Conservation (phyloP, 1,140 invertebrate species). For the Polyergus mexicanus region DNA sequence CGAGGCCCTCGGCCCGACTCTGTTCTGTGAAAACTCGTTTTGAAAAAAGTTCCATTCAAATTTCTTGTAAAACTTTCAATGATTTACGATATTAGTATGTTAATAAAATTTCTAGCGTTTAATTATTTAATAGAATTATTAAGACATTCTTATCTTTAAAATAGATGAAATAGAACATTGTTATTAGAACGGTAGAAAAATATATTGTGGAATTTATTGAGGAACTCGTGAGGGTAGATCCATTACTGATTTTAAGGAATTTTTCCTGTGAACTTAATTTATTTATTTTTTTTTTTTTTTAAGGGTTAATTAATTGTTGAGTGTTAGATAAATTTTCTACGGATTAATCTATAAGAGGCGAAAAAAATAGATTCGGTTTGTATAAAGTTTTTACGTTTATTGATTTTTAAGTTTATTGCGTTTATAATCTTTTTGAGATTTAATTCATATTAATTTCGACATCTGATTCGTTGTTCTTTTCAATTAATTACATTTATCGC, state of each 20-base stretch:
- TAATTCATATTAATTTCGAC: not conserved
- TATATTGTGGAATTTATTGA: not conserved
- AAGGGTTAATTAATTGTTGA: not conserved
- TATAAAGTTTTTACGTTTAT: not conserved
- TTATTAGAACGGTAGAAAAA: not conserved
- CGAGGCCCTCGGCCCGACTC: slow-evolving; percentile 16
- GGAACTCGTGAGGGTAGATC: too few relatives aligned
- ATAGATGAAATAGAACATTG: not conserved
- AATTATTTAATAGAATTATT: not conserved
- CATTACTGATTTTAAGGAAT: not conserved
- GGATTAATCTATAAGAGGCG: not conserved
- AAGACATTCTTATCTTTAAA: not conserved
- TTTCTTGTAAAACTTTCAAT: not conserved
- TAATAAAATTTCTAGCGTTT: not conserved
- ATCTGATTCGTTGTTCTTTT: not conserved
- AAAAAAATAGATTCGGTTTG: too few relatives aligned
- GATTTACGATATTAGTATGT: not conserved
- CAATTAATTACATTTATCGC: not conserved
- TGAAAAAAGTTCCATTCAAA: slow-evolving; percentile 3
- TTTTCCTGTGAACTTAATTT: not conserved
- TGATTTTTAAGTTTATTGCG: slow-evolving; percentile 2
- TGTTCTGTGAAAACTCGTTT: slow-evolving; percentile 1
- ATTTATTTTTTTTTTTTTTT: not conserved
- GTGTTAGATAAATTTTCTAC: too few relatives aligned
- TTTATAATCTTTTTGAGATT: too few relatives aligned